Percentiles rank a stretch among this genome's conserved stretches.
These are phyloP conservation scores for Liparis tanakae DNA, from an alignment of 2,797 vertebrate species.

Conservation along the genomic window DNA sequence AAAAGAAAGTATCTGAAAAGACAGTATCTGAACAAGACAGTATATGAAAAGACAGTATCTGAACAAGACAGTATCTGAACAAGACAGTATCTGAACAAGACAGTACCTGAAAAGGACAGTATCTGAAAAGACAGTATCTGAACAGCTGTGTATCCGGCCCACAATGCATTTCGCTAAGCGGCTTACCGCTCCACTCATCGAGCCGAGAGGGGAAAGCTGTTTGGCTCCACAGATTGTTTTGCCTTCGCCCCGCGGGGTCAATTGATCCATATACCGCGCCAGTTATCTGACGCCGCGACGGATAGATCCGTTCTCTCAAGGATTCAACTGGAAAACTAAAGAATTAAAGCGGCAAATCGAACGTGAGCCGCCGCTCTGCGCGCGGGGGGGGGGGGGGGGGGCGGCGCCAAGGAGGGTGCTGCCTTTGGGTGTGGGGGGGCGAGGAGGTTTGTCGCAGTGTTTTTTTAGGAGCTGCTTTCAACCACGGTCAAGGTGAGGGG, in stretches of 20 bases:
- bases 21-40: too few species aligned
- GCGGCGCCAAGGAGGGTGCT: constrained; percentile 19
- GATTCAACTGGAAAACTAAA: constrained; percentile 48
- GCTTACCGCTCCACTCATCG: constrained; percentile 64
- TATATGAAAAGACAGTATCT: too few species aligned
- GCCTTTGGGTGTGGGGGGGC: constrained; percentile 12
- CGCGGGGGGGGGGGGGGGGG: too few species aligned
- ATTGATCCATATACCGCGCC: constrained; percentile 54
- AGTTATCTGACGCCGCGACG: constrained; percentile 55
- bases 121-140: constrained; percentile 38
- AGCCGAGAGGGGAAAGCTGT: constrained; percentile 51
- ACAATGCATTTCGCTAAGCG: constrained; percentile 56
- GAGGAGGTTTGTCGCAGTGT: not conserved
- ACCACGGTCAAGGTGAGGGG: not conserved
- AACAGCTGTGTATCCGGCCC: constrained; percentile 35
- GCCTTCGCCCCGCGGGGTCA: constrained; percentile 56
- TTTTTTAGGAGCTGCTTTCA: constrained; percentile 11
- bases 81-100: too few species aligned
- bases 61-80: too few species aligned
- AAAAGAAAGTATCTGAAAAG: too few species aligned
- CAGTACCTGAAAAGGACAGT: constrained; percentile 47
- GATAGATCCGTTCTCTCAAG: constrained; percentile 48
- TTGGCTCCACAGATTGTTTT: constrained; percentile 50
- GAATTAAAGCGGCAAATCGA: constrained; percentile 58
- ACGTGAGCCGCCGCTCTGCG: constrained; percentile 22